Base-by-base conservation (phyloP, 2,797 vertebrate species). In the Sternotherus odoratus region DNA sequence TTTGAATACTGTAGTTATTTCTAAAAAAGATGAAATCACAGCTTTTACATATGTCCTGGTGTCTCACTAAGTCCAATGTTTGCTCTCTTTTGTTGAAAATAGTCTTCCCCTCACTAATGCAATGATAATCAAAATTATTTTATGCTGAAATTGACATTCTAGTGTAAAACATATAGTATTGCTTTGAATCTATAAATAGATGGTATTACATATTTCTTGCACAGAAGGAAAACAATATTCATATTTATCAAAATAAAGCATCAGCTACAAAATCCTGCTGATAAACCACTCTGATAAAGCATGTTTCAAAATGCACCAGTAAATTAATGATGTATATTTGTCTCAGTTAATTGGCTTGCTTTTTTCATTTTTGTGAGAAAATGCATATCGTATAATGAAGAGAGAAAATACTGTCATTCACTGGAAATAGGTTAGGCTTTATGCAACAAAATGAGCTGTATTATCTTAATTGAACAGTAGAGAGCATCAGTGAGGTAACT, bases 401-500 rank as follows among this genome's bases (percentile, higher is more conserved):
- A 89, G 74, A 33, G 3, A 85, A 87, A 91, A 49, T 48, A 5
- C 49, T 8, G 6, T 17, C 0, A 85, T 60, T 89, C 16, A 56
- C 87, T 77, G 46, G 82, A 77, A 93, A 49, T 9, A 84, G 3
- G 2, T 50, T 83, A 51, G 54, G 78, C 80, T 88, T 24, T 43
- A 19, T n/a, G 28, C 6, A 81, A 51, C n/a, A 3, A 57, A 82
- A 83, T 77, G 88, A 85, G 5, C 7, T 89, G 82, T 85, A 43
- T 89, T 94, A 78, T 78, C 78, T 86, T 77, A 54, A 91, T 2
- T 87, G 80, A 91, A 90, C 53, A 79, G 80, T 79, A 95, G 88
- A 97, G 89, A 91, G 51, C 86, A 78, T 92, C 91, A 88, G 54
- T 91, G 88, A 93, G 69, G 54, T 87, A 94, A 50, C 2, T 82